Percentiles rank a stretch among this genome's conserved stretches.
Evolutionary conservation across 1,140 invertebrate genomes (phyloP).

Genomic region (Hylaeus anthracinus): DNA sequence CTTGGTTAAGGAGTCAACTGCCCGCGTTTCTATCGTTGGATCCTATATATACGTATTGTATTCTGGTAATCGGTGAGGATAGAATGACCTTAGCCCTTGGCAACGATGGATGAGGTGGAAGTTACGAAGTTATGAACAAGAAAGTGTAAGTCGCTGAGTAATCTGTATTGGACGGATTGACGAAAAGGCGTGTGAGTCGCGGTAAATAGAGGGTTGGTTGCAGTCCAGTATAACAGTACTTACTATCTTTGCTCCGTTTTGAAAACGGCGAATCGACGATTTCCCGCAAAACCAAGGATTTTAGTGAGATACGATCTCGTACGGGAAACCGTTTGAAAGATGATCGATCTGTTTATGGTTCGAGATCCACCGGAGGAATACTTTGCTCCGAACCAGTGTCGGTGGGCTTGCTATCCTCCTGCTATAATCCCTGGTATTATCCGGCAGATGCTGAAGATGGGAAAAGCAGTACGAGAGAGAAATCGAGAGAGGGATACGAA

Average conservation of each 20-base stretch:
- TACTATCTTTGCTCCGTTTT: background rate
- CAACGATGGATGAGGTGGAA: no score
- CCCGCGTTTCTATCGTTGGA: no score
- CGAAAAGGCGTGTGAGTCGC: background rate
- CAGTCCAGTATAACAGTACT: no score
- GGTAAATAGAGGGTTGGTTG: no score
- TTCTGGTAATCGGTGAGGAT: no score
- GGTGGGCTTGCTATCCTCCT: slow-evolving; percentile 54
- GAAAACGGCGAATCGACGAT: slow-evolving; percentile 4
- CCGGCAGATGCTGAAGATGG: slow-evolving; percentile 73
- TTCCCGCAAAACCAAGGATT: slow-evolving; percentile 30
- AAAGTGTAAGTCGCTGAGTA: no score
- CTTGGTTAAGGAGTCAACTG: no score
- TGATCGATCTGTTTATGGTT: slow-evolving; percentile 78
- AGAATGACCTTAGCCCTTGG: no score
- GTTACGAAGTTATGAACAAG: no score
- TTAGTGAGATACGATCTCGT: slow-evolving; percentile 62
- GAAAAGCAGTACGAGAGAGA: background rate
- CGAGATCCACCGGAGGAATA: slow-evolving; percentile 46
- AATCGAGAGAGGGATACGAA: slow-evolving; percentile 17
- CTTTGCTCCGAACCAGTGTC: slow-evolving; percentile 44
- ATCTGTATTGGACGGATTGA: no score
- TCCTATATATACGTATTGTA: no score
- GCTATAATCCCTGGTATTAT: slow-evolving; percentile 77
- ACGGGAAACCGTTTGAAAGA: slow-evolving; percentile 74